Percentiles rank a stretch among this genome's conserved stretches.
Evolutionary conservation across 2,888 invertebrate genomes (phyloP).

Genomic region (Hirtodrosophila duncani): DNA sequence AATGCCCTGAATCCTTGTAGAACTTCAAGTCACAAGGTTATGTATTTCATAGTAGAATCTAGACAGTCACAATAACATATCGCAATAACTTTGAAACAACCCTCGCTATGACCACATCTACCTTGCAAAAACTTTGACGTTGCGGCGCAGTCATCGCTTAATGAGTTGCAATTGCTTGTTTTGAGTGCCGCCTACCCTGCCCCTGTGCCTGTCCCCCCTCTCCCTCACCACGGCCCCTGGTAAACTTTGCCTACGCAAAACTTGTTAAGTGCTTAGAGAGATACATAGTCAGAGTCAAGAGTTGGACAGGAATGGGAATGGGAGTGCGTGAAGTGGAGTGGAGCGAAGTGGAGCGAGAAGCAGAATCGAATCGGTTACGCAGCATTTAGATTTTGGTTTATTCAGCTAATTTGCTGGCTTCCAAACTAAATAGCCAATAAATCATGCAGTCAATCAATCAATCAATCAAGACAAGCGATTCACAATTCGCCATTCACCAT

Average conservation of each 20-base stretch:
- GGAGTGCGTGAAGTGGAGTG: too few species aligned
- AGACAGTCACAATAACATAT: too few species aligned
- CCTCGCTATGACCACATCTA: conserved; percentile 27
- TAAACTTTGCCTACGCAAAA: conserved; percentile 55
- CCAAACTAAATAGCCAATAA: conserved; percentile 65
- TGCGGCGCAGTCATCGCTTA: conserved; percentile 53
- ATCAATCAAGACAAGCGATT: conserved; percentile 31
- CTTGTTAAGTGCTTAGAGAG: conserved; percentile 59
- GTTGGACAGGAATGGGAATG: too few species aligned
- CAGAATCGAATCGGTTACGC: conserved; percentile 16
- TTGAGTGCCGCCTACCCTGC: too few species aligned
- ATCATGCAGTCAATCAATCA: conserved; percentile 64
- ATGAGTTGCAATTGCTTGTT: conserved; percentile 67
- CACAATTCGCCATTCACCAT: conserved; percentile 11
- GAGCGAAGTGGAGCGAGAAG: not conserved
- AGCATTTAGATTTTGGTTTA: conserved; percentile 51
- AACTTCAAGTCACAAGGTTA: too few species aligned
- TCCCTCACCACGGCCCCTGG: conserved; percentile 3
- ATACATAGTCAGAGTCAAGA: conserved; percentile 21
- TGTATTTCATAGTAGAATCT: too few species aligned
- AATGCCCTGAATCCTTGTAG: too few species aligned
- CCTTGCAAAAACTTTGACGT: conserved; percentile 42
- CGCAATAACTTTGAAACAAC: not conserved
- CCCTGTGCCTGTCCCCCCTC: conserved; percentile 5
- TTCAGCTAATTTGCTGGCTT: conserved; percentile 54